Conservation (phyloP, 2,113 vertebrate species). For the Tragelaphus buxtoni region DNA sequence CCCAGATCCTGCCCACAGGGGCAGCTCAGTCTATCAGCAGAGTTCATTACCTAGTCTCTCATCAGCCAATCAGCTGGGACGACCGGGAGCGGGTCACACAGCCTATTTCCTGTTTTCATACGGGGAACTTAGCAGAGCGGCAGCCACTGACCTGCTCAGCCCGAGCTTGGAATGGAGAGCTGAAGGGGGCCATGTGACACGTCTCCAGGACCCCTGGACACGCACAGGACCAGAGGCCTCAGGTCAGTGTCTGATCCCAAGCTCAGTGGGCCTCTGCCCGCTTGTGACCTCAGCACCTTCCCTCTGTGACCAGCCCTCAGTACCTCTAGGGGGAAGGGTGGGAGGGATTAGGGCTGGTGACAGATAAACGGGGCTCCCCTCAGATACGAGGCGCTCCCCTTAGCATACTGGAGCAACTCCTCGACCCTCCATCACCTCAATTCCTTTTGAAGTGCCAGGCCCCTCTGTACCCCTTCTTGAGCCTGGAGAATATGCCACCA, state of each 20-base stretch:
- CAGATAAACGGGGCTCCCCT: background rate
- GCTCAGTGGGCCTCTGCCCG: background rate
- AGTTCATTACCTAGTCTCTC: background rate
- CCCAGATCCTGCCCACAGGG: too few species aligned
- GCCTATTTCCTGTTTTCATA: slow-evolving; percentile 69
- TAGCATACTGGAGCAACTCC: background rate
- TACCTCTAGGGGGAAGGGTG: background rate
- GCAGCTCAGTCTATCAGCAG: background rate
- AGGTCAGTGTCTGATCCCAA: slow-evolving; percentile 51
- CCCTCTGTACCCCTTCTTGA: background rate
- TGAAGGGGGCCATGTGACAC: background rate
- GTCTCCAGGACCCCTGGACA: background rate
- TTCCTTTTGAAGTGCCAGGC: background rate
- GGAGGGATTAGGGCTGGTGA: background rate
- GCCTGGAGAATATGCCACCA: background rate
- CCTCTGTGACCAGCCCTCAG: background rate
- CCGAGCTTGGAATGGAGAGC: background rate
- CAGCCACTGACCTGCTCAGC: background rate
- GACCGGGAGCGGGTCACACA: background rate
- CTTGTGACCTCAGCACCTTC: background rate
- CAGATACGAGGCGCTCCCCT: background rate
- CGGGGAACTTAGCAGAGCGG: background rate
- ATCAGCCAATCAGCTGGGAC: slow-evolving; percentile 38
- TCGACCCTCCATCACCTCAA: background rate
- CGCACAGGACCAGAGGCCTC: background rate